These are phyloP conservation scores for Melinaea marsaeus DNA, from an alignment of 2,888 invertebrate species.

Conservation along the genomic window DNA sequence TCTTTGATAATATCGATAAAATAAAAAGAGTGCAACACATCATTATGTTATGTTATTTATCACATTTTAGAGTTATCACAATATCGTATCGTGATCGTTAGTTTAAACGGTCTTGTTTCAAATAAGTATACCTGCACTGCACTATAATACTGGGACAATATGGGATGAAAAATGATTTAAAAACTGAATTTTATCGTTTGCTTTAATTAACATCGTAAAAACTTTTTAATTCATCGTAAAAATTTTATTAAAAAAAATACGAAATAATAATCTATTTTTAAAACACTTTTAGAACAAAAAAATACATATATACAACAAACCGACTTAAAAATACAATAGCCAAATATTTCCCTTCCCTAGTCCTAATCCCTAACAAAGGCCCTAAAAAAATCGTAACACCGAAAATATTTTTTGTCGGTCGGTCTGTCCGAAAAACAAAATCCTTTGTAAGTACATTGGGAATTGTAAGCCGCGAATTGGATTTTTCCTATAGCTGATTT, in stretches of 20 bases:
- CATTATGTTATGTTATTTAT: background rate
- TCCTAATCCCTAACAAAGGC: conserved; percentile 21
- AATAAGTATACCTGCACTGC: background rate
- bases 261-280: no score
- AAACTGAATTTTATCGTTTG: background rate
- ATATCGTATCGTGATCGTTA: conserved; percentile 3
- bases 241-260: no score
- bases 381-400: conserved; percentile 24
- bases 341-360: background rate
- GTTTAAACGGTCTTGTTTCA: background rate
- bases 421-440: conserved; percentile 32
- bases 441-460: conserved; percentile 33
- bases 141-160: background rate
- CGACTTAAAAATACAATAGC: no score
- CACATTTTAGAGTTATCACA: background rate
- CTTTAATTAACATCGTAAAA: background rate
- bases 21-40: background rate
- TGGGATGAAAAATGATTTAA: background rate
- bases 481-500: conserved; percentile 27
- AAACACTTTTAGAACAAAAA: no score
- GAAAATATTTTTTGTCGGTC: conserved; percentile 25
- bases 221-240: no score
- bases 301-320: no score
- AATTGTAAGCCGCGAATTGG: conserved; percentile 12
- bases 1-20: conserved; percentile 9